Conservation (phyloP, 2,113 vertebrate species). For the Austrofundulus limnaeus region DNA sequence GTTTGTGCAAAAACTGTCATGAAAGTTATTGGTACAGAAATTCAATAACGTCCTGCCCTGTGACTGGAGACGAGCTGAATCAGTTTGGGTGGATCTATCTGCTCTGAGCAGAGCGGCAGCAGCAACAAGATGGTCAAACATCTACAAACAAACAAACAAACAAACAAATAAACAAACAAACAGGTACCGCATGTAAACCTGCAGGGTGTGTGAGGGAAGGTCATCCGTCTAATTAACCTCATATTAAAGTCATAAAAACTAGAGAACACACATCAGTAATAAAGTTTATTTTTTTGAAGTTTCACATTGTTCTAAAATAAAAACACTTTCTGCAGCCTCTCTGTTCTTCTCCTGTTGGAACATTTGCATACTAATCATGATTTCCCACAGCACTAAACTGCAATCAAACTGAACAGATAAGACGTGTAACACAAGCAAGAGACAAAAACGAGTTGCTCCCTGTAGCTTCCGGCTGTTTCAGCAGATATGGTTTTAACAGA, state of each 20-base stretch:
- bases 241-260: constrained; percentile 29
- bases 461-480: background rate
- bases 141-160: too few species aligned
- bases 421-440: background rate
- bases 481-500: background rate
- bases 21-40: constrained; percentile 66
- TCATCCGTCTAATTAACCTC: constrained; percentile 51
- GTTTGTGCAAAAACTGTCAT: constrained; percentile 45
- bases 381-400: background rate
- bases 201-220: constrained; percentile 48
- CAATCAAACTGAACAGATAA: background rate
- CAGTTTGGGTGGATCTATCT: too few species aligned
- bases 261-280: background rate
- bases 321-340: too few species aligned
- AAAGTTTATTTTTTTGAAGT: background rate
- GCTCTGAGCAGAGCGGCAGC: too few species aligned
- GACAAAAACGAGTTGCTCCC: background rate
- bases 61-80: too few species aligned
- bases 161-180: too few species aligned
- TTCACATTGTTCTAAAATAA: too few species aligned
- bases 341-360: background rate
- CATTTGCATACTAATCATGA: background rate
- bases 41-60: constrained; percentile 59
- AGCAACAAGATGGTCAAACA: constrained; percentile 61
- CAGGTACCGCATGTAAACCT: too few species aligned